phyloP scores from a whole-genome alignment of 2,113 vertebrate species.

The Colossoma macropomum region DNA sequence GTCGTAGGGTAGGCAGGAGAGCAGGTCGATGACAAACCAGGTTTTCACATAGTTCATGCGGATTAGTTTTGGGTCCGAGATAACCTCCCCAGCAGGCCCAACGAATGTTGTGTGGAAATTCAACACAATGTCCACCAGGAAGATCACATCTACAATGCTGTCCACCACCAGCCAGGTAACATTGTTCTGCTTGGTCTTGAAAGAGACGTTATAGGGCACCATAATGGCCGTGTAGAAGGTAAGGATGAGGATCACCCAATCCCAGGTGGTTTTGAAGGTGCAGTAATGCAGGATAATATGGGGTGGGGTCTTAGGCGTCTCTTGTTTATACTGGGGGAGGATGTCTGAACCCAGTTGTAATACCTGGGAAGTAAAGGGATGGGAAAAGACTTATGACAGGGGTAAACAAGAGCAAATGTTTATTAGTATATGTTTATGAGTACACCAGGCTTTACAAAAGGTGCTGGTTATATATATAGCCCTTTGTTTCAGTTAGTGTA shows the following conservation, averaged over 20 bases:
- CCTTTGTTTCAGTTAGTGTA: not conserved
- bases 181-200: conserved; percentile 98
- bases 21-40: conserved; percentile 97
- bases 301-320: conserved; percentile 95
- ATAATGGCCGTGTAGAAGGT: conserved; percentile 98
- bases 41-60: conserved; percentile 99
- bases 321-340: conserved; percentile 96
- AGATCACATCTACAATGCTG: conserved; percentile 97
- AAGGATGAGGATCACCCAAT: conserved; percentile 97
- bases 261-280: conserved; percentile 98
- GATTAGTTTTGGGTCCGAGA: conserved; percentile 96
- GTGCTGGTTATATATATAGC: not conserved
- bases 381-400: not conserved
- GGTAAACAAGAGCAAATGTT: not conserved
- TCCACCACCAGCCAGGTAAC: conserved; percentile 97
- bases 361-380: conserved; percentile 77
- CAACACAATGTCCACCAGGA: conserved; percentile 95
- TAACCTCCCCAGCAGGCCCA: conserved; percentile 93
- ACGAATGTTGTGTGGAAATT: conserved; percentile 99
- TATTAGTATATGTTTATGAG: not conserved
- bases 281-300: conserved; percentile 98
- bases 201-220: conserved; percentile 97
- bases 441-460: not conserved
- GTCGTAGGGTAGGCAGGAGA: conserved; percentile 95
- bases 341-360: conserved; percentile 96